Base-by-base conservation (phyloP, 2,888 invertebrate genomes). In the Epinotia demarniana region DNA sequence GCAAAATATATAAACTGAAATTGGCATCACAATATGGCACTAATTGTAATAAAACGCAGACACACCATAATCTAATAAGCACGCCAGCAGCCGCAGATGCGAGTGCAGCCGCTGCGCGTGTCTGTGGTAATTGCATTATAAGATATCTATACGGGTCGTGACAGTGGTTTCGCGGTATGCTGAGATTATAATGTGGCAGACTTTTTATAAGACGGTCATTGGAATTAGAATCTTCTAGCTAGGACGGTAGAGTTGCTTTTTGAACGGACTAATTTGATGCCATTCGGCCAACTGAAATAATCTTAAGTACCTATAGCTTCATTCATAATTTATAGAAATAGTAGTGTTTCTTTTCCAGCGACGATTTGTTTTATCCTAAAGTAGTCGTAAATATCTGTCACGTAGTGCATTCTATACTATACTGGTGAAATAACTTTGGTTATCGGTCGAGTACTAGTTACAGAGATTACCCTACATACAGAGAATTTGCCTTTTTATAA, bases 21-120 rank as follows among this genome's bases (percentile, higher is more conserved):
- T 55, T 12, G 55, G 55, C 53, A 67, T 55, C 67, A 67, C 67
- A 55, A 66, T 55, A 33, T 62, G 49, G 46, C 62, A 53, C 61
- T 33, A 62, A 53, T 63, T 71, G 55, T 53, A 61, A 73, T 55
- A 62, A 61, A 73, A 46, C 55, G 62, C 68, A 57, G 55, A 53
- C 39, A 13, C 60, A 18, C 19, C 61, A 62, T 23, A 68, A 62
- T 62, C 43, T n/a, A 68, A 73, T 73, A 73, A 73, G 62, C 18
- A 43, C 13, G 43, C 39, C 18, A 13, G 16, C 13, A 33, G 23
- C 43, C 18, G 53, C 67, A 67, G 67, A 55, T 55, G 73, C 39
- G 73, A 60, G 67, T 61, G 61, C 61, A 43, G 67, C 23, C n/a
- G 39, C 67, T 27, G 73, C 39, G 61, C 55, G 13, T n/a, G 67